Conservation (phyloP, 2,113 vertebrate genomes). For the Gymnogyps californianus region DNA sequence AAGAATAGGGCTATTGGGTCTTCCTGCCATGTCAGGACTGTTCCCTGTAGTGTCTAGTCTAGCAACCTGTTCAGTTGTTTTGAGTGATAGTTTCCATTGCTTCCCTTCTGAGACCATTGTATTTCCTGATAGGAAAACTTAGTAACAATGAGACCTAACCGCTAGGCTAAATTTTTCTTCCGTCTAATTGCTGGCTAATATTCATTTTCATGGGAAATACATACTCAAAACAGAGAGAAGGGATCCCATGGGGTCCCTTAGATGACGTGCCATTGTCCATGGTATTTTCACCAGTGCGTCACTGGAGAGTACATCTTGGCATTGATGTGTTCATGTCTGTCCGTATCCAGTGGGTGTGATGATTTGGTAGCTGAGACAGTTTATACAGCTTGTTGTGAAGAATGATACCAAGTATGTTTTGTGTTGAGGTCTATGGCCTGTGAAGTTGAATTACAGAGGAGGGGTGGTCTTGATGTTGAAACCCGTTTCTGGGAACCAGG, state of each 20-base stretch:
- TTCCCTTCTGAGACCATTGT: conserved; percentile 30
- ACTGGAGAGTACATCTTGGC: background rate
- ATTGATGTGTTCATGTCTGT: background rate
- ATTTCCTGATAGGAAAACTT: conserved; percentile 49
- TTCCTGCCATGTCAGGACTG: conserved; percentile 35
- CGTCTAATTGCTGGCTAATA: background rate
- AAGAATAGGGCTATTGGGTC: conserved; percentile 23
- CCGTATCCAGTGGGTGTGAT: background rate
- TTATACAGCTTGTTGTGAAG: background rate
- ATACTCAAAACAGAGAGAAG: background rate
- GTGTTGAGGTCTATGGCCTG: background rate
- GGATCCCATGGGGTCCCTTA: background rate
- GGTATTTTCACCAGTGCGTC: background rate
- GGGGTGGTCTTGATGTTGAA: background rate
- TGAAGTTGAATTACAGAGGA: background rate
- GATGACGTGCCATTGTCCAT: background rate
- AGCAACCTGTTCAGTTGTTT: background rate
- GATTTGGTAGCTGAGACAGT: background rate
- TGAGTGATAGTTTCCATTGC: background rate
- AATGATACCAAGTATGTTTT: background rate
- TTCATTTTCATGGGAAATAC: background rate
- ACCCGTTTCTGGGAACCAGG: background rate
- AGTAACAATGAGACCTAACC: conserved; percentile 7
- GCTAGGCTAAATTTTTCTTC: background rate
- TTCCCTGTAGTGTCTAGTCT: background rate